Percentiles rank a stretch among this genome's conserved stretches.
phyloP scores from a whole-genome alignment of 2,113 vertebrate species.

The Rhinolophus sinicus region DNA sequence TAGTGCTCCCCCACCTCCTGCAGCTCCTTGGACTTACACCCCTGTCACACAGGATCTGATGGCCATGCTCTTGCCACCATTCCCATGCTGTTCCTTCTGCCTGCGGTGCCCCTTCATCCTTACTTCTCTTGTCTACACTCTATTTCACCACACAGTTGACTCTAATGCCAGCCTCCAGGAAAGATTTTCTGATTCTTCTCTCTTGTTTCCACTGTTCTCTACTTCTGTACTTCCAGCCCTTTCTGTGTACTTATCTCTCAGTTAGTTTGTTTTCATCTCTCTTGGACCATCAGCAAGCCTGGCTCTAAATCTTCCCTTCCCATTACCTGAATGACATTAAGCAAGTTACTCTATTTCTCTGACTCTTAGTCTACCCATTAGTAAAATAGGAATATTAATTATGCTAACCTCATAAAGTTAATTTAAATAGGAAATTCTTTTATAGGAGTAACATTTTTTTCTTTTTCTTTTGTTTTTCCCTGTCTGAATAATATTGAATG shows the following conservation, averaged over 20 bases:
- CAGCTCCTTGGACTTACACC: neutral
- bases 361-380: neutral
- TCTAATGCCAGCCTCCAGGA: neutral
- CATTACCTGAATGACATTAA: neutral
- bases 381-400: neutral
- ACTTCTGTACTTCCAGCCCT: neutral
- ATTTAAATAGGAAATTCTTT: neutral
- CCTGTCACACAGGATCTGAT: neutral
- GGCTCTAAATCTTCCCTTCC: neutral
- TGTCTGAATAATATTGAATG: no score
- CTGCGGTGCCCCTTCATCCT: neutral
- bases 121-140: neutral
- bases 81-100: neutral
- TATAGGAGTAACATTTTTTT: neutral
- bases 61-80: accelerated
- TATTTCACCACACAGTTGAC: no score
- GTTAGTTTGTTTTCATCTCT: neutral
- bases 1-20: accelerated
- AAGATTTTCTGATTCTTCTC: neutral
- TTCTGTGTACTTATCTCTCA: neutral
- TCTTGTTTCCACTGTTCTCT: neutral
- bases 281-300: neutral
- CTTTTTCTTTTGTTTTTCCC: no score
- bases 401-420: neutral
- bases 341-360: constrained; percentile 20